Evolutionary conservation across 2,888 invertebrate genomes (phyloP), one percentile per base, ranked within the genome.

Genomic region (Prostheceraeus crozeri): DNA sequence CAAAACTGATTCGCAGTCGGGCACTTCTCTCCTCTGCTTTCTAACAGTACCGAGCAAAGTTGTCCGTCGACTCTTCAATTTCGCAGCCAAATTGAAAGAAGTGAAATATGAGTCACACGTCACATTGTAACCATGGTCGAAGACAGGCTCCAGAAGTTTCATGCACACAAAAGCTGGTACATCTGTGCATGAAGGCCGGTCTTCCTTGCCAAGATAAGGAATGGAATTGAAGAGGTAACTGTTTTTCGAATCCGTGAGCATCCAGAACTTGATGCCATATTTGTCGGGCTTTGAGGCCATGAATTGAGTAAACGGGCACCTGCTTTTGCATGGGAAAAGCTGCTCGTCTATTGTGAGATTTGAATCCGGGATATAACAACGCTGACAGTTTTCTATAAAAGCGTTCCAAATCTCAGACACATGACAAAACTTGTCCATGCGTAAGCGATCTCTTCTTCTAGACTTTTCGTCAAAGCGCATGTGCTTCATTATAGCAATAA

Each of bases 191-290:
- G 31, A 23, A 46, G 28, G 6, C 36, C 46, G 19, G 11, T 1
- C n/a, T 30, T 48, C 27, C 46, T 57, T 57, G 3, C 57, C 57
- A 16, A 58, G 58, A n/a, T 58, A 58, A 0, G 57, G 57, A 45
- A 45, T 40, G 30, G 28, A n/a, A 19, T 46, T 57, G 16, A 51
- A 55, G 11, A 21, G 33, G 19, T 40, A 40, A 14, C 19, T 40
- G 40, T 40, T 40, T 40, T 40, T 40, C 40, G 19, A 16, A 40
- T 40, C 40, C 19, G 40, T 21, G 14, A 40, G 19, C 14, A 40
- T 40, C 33, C 33, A 33, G n/a, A 33, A 33, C n/a, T 33, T 33
- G 10, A n/a, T 10, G 16, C 40, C n/a, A 40, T 16, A 40, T 40
- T 40, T 40, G 19, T 40, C n/a, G 40, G 40, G 40, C 40, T 40